phyloP scores from a whole-genome alignment of 2,888 invertebrate genomes.

The Ectemnius continuus region DNA sequence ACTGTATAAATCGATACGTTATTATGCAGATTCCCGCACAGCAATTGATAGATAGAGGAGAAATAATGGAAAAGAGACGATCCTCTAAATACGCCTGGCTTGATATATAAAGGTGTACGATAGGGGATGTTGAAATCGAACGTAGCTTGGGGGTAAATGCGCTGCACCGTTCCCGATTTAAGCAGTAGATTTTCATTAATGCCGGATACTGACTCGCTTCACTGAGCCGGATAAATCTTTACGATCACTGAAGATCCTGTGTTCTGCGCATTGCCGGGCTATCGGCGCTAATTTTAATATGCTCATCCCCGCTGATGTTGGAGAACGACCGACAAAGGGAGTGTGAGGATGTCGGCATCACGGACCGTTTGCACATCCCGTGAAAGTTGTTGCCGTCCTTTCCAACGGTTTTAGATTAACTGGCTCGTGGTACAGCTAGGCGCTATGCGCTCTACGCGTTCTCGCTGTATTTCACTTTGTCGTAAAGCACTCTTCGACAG shows the following conservation, averaged over 20 bases:
- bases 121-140: background rate
- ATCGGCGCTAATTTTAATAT: conserved; percentile 1
- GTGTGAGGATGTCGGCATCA: no score
- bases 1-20: conserved; percentile 20
- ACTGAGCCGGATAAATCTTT: background rate
- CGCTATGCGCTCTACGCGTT: no score
- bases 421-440: no score
- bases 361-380: no score
- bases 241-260: background rate
- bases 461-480: no score
- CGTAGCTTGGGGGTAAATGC: background rate
- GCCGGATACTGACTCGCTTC: background rate
- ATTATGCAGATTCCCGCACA: conserved; percentile 12
- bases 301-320: no score
- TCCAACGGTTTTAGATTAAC: no score
- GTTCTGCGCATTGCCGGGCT: background rate
- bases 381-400: no score
- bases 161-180: background rate
- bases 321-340: no score
- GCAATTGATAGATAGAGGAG: conserved; percentile 20
- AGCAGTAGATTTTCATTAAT: conserved; percentile 19
- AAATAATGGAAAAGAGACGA: background rate
- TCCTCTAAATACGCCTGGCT: conserved; percentile 2
- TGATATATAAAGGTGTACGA: background rate
- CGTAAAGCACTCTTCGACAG: no score